Conservation (phyloP, 2,888 invertebrate species). For the Ochropleura plecta region DNA sequence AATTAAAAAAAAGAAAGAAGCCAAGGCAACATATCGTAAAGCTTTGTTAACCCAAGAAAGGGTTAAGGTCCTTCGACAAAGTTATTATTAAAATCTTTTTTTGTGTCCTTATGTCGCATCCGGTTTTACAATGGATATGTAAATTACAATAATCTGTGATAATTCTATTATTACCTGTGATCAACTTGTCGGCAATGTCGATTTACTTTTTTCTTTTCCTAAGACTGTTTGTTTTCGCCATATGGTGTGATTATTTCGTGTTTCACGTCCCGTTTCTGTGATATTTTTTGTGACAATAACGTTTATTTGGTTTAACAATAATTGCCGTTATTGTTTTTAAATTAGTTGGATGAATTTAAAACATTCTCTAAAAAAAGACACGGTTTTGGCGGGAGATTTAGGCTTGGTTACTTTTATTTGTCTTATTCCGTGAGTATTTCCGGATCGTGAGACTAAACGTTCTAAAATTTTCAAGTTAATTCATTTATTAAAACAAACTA, state of each 20-base stretch:
- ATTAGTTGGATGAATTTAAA: constrained; percentile 6
- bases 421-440: constrained; percentile 12
- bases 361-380: not conserved
- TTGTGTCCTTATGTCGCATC: constrained; percentile 89
- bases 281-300: constrained; percentile 70
- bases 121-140: constrained; percentile 88
- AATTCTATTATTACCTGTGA: constrained; percentile 89
- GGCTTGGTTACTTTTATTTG: constrained; percentile 20
- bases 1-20: constrained; percentile 79
- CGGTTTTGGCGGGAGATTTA: constrained; percentile 44
- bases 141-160: constrained; percentile 90
- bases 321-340: constrained; percentile 10
- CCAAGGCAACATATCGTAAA: constrained; percentile 88
- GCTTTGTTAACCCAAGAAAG: constrained; percentile 87
- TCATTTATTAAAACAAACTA: not conserved
- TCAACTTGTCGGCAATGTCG: constrained; percentile 85
- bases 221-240: constrained; percentile 86
- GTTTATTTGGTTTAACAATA: constrained; percentile 49
- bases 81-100: constrained; percentile 90
- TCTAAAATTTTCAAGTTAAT: constrained; percentile 15
- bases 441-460: constrained; percentile 22
- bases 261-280: constrained; percentile 67
- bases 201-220: constrained; percentile 72
- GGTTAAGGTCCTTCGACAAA: constrained; percentile 88
- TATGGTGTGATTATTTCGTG: constrained; percentile 79